Evolutionary conservation across 2,113 vertebrate species (phyloP).

Genomic region (Pipra filicauda): DNA sequence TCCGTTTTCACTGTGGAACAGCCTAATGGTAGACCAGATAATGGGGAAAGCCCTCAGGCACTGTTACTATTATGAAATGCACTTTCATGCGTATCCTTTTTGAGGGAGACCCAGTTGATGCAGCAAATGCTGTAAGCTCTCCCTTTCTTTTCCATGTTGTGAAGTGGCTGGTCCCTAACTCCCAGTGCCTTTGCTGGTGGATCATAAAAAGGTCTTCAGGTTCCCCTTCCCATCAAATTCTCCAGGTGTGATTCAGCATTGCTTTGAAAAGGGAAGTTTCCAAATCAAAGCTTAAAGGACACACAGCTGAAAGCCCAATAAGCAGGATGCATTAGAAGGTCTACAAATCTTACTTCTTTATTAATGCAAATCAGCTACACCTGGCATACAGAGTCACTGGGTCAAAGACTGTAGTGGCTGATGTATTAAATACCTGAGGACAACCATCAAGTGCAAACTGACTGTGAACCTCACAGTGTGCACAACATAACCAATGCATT

Average conservation of each 20-base stretch:
- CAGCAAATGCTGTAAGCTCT: neutral
- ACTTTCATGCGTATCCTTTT: neutral
- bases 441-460: neutral
- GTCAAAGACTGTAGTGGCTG: neutral
- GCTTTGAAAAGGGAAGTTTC: neutral
- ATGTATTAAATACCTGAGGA: neutral
- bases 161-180: neutral
- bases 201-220: neutral
- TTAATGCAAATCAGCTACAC: neutral
- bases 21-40: neutral
- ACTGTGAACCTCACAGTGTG: neutral
- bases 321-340: neutral
- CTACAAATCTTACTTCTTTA: neutral
- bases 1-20: neutral
- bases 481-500: neutral
- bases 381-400: neutral
- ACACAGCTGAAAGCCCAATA: neutral
- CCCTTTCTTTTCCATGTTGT: neutral
- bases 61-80: neutral
- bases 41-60: neutral
- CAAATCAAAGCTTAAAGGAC: neutral
- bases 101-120: neutral
- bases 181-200: neutral
- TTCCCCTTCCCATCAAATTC: neutral
- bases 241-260: neutral